These are phyloP conservation scores for Ormyrus rosae DNA, from an alignment of 2,888 invertebrate species.

Conservation along the genomic window DNA sequence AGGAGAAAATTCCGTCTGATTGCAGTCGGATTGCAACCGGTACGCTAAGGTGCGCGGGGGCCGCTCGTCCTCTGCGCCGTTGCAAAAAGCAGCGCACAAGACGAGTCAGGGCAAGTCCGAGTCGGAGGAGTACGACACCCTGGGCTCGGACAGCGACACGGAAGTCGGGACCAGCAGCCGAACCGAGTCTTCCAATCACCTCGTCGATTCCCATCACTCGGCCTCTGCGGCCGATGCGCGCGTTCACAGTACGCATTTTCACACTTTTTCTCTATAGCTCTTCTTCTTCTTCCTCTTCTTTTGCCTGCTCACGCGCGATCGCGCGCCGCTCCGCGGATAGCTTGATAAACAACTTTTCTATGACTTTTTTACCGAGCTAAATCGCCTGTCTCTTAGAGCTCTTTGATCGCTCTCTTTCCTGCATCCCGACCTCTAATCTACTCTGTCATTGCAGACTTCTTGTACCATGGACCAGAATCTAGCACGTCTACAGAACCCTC, in stretches of 20 bases:
- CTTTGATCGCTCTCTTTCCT: neutral
- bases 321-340: too few species aligned
- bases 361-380: neutral
- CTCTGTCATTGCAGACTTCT: slow-evolving; percentile 71
- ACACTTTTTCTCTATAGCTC: slow-evolving; percentile 19
- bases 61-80: slow-evolving; percentile 75
- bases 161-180: slow-evolving; percentile 80
- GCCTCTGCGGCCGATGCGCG: slow-evolving; percentile 74
- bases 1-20: slow-evolving; percentile 72
- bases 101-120: slow-evolving; percentile 96
- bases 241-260: slow-evolving; percentile 73
- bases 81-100: slow-evolving; percentile 77
- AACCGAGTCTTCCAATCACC: slow-evolving; percentile 76
- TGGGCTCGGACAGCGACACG: slow-evolving; percentile 88
- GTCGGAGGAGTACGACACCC: slow-evolving; percentile 94
- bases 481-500: slow-evolving; percentile 77
- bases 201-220: slow-evolving; percentile 76
- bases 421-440: neutral
- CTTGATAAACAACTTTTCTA: too few species aligned
- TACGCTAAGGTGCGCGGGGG: slow-evolving; percentile 76
- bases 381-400: neutral
- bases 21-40: slow-evolving; percentile 77
- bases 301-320: too few species aligned
- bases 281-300: slow-evolving; percentile 16
- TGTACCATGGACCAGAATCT: slow-evolving; percentile 77